Base-by-base conservation (phyloP, 1,140 invertebrate genomes). In the Babylonia areolata region DNA sequence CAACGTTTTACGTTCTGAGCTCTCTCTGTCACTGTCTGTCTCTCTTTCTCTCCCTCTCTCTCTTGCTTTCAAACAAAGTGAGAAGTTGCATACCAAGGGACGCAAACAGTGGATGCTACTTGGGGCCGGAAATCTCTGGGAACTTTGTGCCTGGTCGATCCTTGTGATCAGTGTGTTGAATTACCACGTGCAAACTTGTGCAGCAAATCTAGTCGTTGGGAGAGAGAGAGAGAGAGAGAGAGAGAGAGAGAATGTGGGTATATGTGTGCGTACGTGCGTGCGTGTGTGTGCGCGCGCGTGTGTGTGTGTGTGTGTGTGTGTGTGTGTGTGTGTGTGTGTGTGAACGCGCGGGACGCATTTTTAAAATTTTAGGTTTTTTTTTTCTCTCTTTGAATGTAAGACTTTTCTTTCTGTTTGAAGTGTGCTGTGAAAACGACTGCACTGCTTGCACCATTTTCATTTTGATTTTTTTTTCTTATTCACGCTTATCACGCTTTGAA, bases 271-370 rank as follows among this genome's bases (percentile, higher is more conserved):
- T 64, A 20, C 28, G 33, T 35, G 73, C 28, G 33, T 28, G 73
- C 33, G 39, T 28, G 58, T 23, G 58, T 23, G 58, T 23, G 58
- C 28, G 58, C 28, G 58, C 28, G 58, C 28, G 58, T 64, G 58
- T 64, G 58, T 64, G 58, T 64, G 58, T 64, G 58, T 64, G 58
- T 64, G 58, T 64, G 58, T 64, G 58, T 64, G 58, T 64, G 58
- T 64, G 58, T 64, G 58, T 64, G 58, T 64, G 58, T 64, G 58
- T 64, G 58, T 64, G 58, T 64, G 58, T 64, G 58, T 64, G 58
- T 64, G 58, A 23, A 23, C 28, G 58, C 28, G 33, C 23, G 39
- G n/a, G n/a, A n/a, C n/a, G n/a, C n/a, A n/a, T n/a, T n/a, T n/a
- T n/a, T n/a, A n/a, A n/a, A n/a, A n/a, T n/a, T n/a, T n/a, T n/a